Percentiles rank a stretch among this genome's conserved stretches.
Conservation (phyloP, 2,113 vertebrate genomes). For the Triplophysa rosa region DNA sequence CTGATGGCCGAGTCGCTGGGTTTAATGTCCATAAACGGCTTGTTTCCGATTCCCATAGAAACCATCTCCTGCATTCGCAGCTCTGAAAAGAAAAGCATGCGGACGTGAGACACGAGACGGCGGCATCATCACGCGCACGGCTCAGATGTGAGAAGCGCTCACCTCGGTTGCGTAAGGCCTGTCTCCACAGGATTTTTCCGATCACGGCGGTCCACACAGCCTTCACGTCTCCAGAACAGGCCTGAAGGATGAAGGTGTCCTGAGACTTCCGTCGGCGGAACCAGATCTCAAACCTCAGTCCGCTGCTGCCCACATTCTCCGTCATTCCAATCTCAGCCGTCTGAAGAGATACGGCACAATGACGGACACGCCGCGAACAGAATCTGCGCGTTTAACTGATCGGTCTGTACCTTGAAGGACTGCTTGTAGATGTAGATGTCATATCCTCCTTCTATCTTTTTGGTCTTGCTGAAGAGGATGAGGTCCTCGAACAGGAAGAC, state of each 20-base stretch:
- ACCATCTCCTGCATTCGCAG: slow-evolving; percentile 83
- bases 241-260: slow-evolving; percentile 83
- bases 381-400: background rate
- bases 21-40: slow-evolving; percentile 82
- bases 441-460: slow-evolving; percentile 78
- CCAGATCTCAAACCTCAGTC: slow-evolving; percentile 86
- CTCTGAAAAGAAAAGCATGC: slow-evolving; percentile 64
- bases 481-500: slow-evolving; percentile 87
- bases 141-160: background rate
- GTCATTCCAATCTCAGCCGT: slow-evolving; percentile 84
- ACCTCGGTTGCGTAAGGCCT: slow-evolving; percentile 84
- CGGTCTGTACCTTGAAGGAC: slow-evolving; percentile 77
- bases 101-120: too few relatives aligned
- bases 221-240: slow-evolving; percentile 77
- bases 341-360: slow-evolving; percentile 56
- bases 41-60: slow-evolving; percentile 82
- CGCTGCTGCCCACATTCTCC: slow-evolving; percentile 81
- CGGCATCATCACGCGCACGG: too few relatives aligned
- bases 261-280: slow-evolving; percentile 81
- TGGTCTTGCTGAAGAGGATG: slow-evolving; percentile 86
- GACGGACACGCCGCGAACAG: background rate
- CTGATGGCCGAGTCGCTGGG: slow-evolving; percentile 80
- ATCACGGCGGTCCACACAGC: slow-evolving; percentile 77
- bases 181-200: slow-evolving; percentile 83
- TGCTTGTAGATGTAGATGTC: slow-evolving; percentile 84